phyloP scores from a whole-genome alignment of 1,140 invertebrate species.

The Drosophila virilis region DNA sequence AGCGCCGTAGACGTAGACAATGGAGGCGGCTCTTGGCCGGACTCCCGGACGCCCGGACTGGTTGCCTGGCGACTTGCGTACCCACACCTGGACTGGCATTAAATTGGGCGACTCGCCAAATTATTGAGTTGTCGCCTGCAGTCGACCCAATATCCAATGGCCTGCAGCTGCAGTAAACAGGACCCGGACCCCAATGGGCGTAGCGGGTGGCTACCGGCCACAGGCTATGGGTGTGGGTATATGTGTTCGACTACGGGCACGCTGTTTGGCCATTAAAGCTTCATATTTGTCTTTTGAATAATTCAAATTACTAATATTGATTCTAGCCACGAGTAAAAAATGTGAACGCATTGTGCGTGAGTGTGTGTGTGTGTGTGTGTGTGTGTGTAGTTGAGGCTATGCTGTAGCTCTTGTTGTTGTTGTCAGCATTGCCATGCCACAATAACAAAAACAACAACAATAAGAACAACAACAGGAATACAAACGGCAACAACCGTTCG shows the following conservation, averaged over 20 bases:
- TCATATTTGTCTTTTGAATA: conserved; percentile 84
- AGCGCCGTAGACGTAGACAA: conserved; percentile 63
- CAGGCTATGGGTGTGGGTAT: conserved; percentile 17
- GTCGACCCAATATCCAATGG: conserved; percentile 46
- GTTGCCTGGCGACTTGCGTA: conserved; percentile 40
- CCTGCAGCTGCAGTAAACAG: conserved; percentile 51
- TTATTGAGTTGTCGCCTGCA: conserved; percentile 76
- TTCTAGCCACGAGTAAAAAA: conserved; percentile 78
- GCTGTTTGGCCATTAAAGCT: conserved; percentile 84
- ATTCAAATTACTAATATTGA: conserved; percentile 85
- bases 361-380: conserved; percentile 19
- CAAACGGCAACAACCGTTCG: conserved; percentile 56
- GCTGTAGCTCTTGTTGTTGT: conserved; percentile 13
- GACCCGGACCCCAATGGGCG: neutral
- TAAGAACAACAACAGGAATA: conserved; percentile 40
- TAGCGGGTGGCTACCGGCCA: neutral
- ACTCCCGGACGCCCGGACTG: conserved; percentile 13
- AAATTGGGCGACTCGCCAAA: conserved; percentile 81
- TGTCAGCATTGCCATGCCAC: conserved; percentile 50
- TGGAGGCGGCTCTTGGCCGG: conserved; percentile 47
- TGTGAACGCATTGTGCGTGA: conserved; percentile 65
- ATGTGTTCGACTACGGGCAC: conserved; percentile 51
- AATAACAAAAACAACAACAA: conserved; percentile 39
- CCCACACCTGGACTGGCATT: conserved; percentile 53
- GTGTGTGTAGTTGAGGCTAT: conserved; percentile 26